Base-by-base conservation (phyloP, 2,113 vertebrate genomes). In the Xiphorhynchus elegans region DNA sequence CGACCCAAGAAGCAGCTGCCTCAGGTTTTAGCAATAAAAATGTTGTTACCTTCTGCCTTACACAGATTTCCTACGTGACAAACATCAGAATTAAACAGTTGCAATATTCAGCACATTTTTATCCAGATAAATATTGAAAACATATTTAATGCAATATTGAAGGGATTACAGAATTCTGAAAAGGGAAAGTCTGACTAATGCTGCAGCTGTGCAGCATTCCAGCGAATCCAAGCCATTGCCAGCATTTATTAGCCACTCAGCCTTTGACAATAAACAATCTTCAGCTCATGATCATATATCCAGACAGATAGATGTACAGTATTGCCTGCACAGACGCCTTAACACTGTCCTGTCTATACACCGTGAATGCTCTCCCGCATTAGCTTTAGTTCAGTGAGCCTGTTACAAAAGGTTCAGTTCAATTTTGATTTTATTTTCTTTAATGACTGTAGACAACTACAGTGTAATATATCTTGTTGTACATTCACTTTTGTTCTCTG, bases 51-150 rank as follows among this genome's bases (percentile, higher is more conserved):
- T 97, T 96, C 95, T 96, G 92, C 94, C 68, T 94, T 95, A 90
- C 90, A 95, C 56, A 95, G 87, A 94, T 97, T 97, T 95, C 81
- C 93, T 91, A 89, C 92, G 96, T 97, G 95, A 98, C 95, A 97
- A 97, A 97, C 80, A 95, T 94, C 80, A 78, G 88, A 96, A 97
- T 96, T 92, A 96, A 97, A 96, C 96, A 86, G 94, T 97, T 98
- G 97, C 97, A 98, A 96, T 97, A 97, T 97, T 98, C 97, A 97
- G 97, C 97, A 98, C 90, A 95, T 97, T 97, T 96, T 97, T 97
- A 97, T 97, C 98, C 98, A 98, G 93, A 98, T 96, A 97, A 97
- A 98, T 98, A 98, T 98, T 98, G 97, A 97, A 98, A 98, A 97
- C 98, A 98, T 97, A 98, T 97, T 98, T 97, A 97, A 96, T 97